Evolutionary conservation across 2,113 vertebrate genomes (phyloP).

Genomic region (Euleptes europaea): DNA sequence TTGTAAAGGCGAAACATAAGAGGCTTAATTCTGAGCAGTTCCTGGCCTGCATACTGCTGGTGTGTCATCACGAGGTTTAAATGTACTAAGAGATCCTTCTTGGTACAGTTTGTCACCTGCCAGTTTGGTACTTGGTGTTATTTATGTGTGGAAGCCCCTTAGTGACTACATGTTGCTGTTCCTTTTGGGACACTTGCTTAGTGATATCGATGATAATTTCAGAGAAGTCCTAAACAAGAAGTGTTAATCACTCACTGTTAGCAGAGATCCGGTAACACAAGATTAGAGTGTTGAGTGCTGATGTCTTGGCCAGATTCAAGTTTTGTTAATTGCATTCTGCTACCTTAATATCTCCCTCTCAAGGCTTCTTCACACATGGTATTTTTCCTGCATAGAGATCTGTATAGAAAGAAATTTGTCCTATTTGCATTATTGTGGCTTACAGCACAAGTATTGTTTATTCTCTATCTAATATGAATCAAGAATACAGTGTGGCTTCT

Average conservation of each 20-base stretch:
- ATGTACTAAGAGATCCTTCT: not conserved
- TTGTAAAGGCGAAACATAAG: conserved; percentile 61
- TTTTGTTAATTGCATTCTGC: conserved; percentile 49
- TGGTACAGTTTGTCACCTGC: not conserved
- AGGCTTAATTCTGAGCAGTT: conserved; percentile 53
- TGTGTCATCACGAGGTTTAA: not conserved
- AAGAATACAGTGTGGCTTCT: not conserved
- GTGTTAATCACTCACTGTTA: conserved; percentile 7
- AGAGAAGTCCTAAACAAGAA: accelerated
- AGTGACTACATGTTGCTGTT: not conserved
- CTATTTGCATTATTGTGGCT: not conserved
- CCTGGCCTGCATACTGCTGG: conserved; percentile 44
- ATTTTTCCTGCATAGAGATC: not conserved
- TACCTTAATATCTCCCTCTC: conserved; percentile 25
- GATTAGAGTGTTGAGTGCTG: conserved; percentile 44
- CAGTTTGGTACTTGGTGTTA: not conserved
- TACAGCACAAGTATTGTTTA: not conserved
- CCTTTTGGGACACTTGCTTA: not conserved
- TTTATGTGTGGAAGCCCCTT: conserved; percentile 11
- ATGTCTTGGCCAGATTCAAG: conserved; percentile 30
- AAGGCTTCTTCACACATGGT: not conserved
- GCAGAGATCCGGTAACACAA: not conserved
- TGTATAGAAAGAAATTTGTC: not conserved
- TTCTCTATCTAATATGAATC: not conserved
- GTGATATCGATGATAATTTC: not conserved